Conservation (phyloP, 2,888 invertebrate species). For the Agriopis marginaria region DNA sequence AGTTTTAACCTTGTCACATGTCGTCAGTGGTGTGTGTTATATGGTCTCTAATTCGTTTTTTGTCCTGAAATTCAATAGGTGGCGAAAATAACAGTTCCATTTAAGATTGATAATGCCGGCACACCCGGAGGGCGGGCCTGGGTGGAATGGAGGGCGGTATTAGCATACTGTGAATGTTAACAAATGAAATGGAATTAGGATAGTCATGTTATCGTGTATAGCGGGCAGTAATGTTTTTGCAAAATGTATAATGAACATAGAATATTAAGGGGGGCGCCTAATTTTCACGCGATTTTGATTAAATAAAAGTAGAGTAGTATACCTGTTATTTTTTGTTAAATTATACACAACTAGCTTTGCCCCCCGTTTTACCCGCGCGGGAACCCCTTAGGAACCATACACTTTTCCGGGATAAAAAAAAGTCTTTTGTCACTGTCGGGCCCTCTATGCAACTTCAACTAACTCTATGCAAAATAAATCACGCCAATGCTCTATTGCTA, state of each 20-base stretch:
- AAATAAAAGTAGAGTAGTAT: too few relatives aligned
- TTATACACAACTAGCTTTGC: too few relatives aligned
- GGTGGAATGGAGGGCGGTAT: constrained; percentile 33
- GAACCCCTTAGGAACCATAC: too few relatives aligned
- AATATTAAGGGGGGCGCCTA: background rate
- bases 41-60: constrained; percentile 54
- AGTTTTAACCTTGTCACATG: constrained; percentile 33
- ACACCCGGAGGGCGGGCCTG: constrained; percentile 56
- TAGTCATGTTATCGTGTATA: constrained; percentile 25
- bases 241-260: background rate
- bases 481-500: too few relatives aligned
- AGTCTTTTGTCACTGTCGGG: too few relatives aligned
- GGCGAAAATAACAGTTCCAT: constrained; percentile 55
- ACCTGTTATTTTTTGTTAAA: too few relatives aligned
- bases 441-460: too few relatives aligned
- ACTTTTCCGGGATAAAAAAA: too few relatives aligned
- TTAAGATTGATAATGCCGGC: constrained; percentile 51
- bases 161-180: constrained; percentile 31
- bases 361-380: too few relatives aligned
- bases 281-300: background rate
- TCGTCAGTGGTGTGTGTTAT: constrained; percentile 36
- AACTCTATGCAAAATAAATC: too few relatives aligned
- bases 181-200: constrained; percentile 38
- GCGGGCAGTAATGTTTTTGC: constrained; percentile 9
- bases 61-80: constrained; percentile 61